phyloP scores from a whole-genome alignment of 2,888 invertebrate genomes.

The Bugula neritina region DNA sequence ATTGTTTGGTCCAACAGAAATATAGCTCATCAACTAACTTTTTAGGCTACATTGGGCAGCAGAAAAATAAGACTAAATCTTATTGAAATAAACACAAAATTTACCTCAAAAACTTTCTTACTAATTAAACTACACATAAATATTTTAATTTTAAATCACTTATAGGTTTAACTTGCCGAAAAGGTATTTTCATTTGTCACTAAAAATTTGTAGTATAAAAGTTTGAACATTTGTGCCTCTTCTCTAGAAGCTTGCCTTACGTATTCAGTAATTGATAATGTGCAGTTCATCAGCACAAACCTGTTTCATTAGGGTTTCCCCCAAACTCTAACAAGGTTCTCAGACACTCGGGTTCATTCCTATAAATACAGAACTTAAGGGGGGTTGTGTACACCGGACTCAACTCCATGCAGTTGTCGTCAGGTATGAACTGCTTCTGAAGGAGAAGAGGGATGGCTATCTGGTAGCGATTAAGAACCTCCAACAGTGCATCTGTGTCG shows the following conservation, averaged over 20 bases:
- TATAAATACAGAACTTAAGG: not conserved
- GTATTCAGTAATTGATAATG: not conserved
- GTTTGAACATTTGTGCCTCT: no score
- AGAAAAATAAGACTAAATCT: no score
- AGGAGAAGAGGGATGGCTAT: slow-evolving; percentile 9
- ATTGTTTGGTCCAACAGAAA: no score
- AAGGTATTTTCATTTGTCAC: no score
- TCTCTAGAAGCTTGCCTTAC: not conserved
- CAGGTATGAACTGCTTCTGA: slow-evolving; percentile 10
- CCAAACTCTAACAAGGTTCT: not conserved
- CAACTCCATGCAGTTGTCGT: not conserved
- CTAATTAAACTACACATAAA: no score
- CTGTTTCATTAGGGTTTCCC: slow-evolving; percentile 17
- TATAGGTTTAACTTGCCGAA: no score
- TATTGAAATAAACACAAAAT: no score
- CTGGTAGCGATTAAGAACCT: not conserved
- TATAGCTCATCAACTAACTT: no score
- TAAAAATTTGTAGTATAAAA: no score
- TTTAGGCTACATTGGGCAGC: no score
- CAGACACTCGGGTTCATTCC: slow-evolving; percentile 22
- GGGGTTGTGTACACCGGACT: slow-evolving; percentile 1
- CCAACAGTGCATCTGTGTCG: not conserved
- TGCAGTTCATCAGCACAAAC: not conserved
- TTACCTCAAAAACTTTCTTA: no score
- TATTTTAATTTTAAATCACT: no score